phyloP scores from a whole-genome alignment of 1,140 invertebrate species.

The Agrypnia vestita region DNA sequence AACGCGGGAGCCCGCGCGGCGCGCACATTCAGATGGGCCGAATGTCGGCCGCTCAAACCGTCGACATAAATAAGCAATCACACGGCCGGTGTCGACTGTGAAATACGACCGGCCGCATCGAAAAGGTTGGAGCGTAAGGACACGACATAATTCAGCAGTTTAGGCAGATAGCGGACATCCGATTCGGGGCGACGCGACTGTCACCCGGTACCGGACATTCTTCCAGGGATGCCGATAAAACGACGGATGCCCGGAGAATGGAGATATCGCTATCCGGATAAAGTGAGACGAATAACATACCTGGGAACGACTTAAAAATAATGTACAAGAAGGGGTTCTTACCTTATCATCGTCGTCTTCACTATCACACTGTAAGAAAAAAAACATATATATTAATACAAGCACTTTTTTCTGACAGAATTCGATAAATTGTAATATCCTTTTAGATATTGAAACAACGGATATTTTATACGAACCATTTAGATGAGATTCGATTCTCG shows the following conservation, averaged over 20 bases:
- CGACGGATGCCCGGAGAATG: no score
- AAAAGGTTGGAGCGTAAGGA: conserved; percentile 56
- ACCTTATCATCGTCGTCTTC: conserved; percentile 91
- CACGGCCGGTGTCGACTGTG: conserved; percentile 46
- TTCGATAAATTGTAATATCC: no score
- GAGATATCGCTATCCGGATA: not conserved
- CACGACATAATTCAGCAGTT: conserved; percentile 58
- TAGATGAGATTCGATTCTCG: no score
- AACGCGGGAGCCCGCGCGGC: not conserved
- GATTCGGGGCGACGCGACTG: conserved; percentile 39
- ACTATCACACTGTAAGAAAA: conserved; percentile 89
- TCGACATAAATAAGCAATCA: conserved; percentile 53
- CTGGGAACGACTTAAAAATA: not conserved
- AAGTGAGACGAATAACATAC: not conserved
- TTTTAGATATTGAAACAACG: no score
- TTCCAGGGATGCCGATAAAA: not conserved
- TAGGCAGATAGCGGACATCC: conserved; percentile 57
- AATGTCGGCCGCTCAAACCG: conserved; percentile 31
- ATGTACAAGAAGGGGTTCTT: conserved; percentile 64
- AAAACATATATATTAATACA: conserved; percentile 66
- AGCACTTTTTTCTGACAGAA: not conserved
- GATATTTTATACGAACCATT: no score
- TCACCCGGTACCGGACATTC: not conserved
- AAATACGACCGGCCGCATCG: conserved; percentile 51
- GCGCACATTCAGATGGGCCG: conserved; percentile 25